phyloP scores from a whole-genome alignment of 35 echinoderm and acorn worm genomes.

The Chiridota heheva region DNA sequence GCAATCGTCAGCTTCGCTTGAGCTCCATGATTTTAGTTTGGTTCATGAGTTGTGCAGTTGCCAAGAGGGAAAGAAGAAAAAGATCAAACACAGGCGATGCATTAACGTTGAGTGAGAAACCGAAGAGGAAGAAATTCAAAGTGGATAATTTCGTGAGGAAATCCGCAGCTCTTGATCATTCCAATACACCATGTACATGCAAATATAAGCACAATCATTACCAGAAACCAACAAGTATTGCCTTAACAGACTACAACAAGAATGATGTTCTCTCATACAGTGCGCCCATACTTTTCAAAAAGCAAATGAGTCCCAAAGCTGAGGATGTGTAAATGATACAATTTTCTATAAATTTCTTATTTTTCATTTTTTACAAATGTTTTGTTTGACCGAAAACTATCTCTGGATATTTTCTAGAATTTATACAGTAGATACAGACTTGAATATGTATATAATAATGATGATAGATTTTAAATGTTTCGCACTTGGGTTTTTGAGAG shows the following conservation, averaged over 20 bases:
- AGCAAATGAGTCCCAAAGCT: slow-evolving; percentile 10
- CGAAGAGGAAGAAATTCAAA: neutral
- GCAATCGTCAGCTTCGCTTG: slow-evolving; percentile 14
- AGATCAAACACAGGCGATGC: slow-evolving; percentile 25
- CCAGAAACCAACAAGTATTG: slow-evolving; percentile 14
- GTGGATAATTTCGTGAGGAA: slow-evolving; percentile 2
- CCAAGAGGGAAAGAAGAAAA: neutral
- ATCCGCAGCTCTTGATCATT: neutral
- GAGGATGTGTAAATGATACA: too few relatives aligned
- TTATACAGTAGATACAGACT: too few relatives aligned
- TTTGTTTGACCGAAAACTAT: too few relatives aligned
- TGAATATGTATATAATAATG: too few relatives aligned
- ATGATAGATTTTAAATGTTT: too few relatives aligned
- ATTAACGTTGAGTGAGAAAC: neutral
- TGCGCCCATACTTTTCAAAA: slow-evolving; percentile 23
- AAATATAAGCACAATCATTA: slow-evolving; percentile 2
- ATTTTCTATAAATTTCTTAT: too few relatives aligned
- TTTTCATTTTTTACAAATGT: too few relatives aligned
- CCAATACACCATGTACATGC: neutral
- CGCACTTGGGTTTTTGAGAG: too few relatives aligned
- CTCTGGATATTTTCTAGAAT: too few relatives aligned
- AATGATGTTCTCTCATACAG: slow-evolving; percentile 11
- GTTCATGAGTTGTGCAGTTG: neutral
- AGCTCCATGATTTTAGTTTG: neutral
- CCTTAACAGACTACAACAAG: slow-evolving; percentile 3